Percentiles rank a stretch among this genome's conserved stretches.
Conservation (phyloP, 2,797 vertebrate genomes). For the Xiphorhynchus erythropygius region DNA sequence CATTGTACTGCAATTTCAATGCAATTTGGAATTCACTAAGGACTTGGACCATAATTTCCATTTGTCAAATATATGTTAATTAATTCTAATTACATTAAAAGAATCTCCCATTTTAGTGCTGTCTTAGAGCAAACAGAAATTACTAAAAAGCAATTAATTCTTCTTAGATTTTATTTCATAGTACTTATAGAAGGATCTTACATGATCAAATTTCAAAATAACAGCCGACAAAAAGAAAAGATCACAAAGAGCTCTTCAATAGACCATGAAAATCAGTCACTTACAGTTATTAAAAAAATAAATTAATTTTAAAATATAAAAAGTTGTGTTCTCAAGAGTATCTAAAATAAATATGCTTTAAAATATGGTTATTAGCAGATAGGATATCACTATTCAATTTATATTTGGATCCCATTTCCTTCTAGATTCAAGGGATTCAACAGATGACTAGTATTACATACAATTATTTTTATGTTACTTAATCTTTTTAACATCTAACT, state of each 20-base stretch:
- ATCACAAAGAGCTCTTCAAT: not conserved
- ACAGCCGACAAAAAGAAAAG: not conserved
- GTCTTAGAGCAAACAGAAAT: not conserved
- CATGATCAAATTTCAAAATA: not conserved
- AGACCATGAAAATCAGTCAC: not conserved
- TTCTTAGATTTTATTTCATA: not conserved
- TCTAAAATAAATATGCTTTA: not conserved
- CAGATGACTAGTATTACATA: not conserved
- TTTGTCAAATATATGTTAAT: slow-evolving; percentile 52
- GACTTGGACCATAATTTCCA: not conserved
- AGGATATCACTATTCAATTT: not conserved
- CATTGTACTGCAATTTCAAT: not conserved
- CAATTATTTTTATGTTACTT: not conserved
- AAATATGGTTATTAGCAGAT: not conserved
- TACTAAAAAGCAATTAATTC: not conserved
- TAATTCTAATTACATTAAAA: slow-evolving; percentile 55
- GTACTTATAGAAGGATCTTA: not conserved
- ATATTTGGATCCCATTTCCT: not conserved
- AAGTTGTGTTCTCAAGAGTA: not conserved
- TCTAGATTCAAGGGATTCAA: not conserved
- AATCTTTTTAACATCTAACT: not conserved
- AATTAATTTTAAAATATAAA: not conserved
- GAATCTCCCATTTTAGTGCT: slow-evolving; percentile 10
- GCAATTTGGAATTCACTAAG: slow-evolving; percentile 22
- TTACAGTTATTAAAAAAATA: not conserved